phyloP scores from a whole-genome alignment of 2,797 vertebrate species.

The Lepilemur ruficaudatus region DNA sequence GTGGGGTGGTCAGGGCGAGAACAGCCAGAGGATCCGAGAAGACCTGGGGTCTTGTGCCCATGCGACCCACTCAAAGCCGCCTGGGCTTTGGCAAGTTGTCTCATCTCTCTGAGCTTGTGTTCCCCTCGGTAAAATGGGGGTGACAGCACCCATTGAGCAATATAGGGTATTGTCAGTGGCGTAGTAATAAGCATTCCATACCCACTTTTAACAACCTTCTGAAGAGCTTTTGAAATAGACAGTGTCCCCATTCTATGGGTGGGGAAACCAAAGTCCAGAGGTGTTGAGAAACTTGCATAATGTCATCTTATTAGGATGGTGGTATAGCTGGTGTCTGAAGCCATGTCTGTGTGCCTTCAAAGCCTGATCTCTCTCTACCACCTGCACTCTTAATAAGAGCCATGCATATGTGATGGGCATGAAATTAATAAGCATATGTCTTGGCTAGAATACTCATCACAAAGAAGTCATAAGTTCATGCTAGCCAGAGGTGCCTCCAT shows the following conservation, averaged over 20 bases:
- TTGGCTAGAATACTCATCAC: neutral
- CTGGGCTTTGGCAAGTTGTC: neutral
- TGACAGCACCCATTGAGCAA: neutral
- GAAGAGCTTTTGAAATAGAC: neutral
- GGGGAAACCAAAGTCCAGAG: neutral
- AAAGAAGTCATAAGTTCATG: neutral
- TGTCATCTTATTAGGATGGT: neutral
- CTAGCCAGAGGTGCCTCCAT: neutral
- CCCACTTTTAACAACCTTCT: neutral
- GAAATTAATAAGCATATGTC: neutral
- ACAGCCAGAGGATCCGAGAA: neutral
- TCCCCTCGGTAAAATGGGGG: neutral
- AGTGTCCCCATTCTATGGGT: neutral
- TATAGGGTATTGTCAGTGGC: neutral
- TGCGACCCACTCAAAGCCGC: accelerated
- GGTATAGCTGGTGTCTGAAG: neutral
- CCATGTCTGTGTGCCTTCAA: too few relatives aligned
- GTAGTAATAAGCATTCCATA: neutral
- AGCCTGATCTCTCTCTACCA: neutral
- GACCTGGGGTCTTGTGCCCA: neutral
- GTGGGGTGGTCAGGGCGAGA: accelerated
- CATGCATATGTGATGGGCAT: accelerated
- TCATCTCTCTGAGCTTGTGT: neutral
- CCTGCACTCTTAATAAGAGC: neutral
- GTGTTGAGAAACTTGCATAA: neutral